Evolutionary conservation across 2,113 vertebrate species (phyloP), one percentile per base, ranked within the genome.

Genomic region (Okapia johnstoni): DNA sequence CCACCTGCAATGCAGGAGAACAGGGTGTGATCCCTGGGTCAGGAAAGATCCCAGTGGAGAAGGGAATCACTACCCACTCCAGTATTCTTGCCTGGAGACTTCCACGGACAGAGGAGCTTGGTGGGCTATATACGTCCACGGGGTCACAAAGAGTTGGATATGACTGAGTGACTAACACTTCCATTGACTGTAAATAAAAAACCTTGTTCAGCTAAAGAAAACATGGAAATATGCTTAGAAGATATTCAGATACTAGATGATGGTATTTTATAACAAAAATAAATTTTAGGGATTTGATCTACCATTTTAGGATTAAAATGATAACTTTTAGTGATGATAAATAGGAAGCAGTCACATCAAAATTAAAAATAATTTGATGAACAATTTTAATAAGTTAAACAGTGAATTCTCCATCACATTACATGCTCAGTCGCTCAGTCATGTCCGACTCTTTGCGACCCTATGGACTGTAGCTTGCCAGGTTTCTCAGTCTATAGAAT

Each of bases 281-380:
- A 66, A n/a, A 8, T 0, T 85, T 76, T 95, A 54, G 16, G 54
- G 5, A 48, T 88, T 0, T 92, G 33, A 50, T 9, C 7, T 97
- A 48, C 36, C 92, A 33, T 81, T 94, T 88, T 90, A 57, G 9
- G 7, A 55, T 93, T 21, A 90, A 94, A 70, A 93, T 52, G 11
- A 28, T 81, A 26, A 95, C 8, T 85, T 90, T 76, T 63, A 63
- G 48, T 50, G 15, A 89, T 85, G 15, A 84, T 57, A 4, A 77
- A 3, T 86, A 76, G 25, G 76, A 95, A 90, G 92, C 17, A 83
- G 43, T 90, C n/a, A 91, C 26, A 23, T 57, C n/a, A 94, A 50
- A 92, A 63, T 97, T 40, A 92, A 97, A 81, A 88, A 48, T 57
- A 17, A 60, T 25, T 92, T 90, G 23, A 12, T 77, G 14, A 77